Percentiles rank a stretch among this genome's conserved stretches.
These are phyloP conservation scores for Pyrgus malvae DNA, from an alignment of 2,888 invertebrate genomes.

Conservation along the genomic window DNA sequence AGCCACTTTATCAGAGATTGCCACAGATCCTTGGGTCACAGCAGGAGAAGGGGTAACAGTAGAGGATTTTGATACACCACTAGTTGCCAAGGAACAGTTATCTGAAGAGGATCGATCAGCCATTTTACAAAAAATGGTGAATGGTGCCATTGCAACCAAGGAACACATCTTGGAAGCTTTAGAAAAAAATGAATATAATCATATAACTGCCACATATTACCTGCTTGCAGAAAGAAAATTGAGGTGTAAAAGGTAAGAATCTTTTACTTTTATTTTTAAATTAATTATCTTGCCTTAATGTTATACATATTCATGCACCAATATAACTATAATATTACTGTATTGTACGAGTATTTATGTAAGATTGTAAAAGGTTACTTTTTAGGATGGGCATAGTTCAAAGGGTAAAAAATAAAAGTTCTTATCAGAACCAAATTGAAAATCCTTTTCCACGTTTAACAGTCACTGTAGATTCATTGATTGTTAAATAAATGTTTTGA, in stretches of 20 bases:
- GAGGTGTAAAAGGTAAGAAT: slow-evolving; percentile 84
- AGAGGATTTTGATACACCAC: slow-evolving; percentile 86
- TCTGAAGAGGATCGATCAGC: slow-evolving; percentile 95
- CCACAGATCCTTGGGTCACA: slow-evolving; percentile 92
- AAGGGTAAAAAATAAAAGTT: too few species aligned
- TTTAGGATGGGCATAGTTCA: too few species aligned
- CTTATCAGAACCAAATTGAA: too few species aligned
- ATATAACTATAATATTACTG: too few species aligned
- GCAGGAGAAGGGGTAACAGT: slow-evolving; percentile 76
- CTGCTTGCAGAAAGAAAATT: slow-evolving; percentile 96
- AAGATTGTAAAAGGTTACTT: too few species aligned
- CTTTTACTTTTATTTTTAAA: not conserved
- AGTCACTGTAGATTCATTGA: too few species aligned
- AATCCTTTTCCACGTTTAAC: too few species aligned
- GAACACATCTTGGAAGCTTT: slow-evolving; percentile 97
- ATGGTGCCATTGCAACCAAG: slow-evolving; percentile 96
- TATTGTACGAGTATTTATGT: too few species aligned
- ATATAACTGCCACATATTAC: slow-evolving; percentile 99
- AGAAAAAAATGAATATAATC: slow-evolving; percentile 98
- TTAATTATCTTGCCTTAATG: too few species aligned
- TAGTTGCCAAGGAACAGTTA: slow-evolving; percentile 94
- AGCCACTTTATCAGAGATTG: slow-evolving; percentile 93
- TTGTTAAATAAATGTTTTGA: too few species aligned
- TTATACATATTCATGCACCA: too few species aligned
- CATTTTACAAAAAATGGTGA: slow-evolving; percentile 97